Evolutionary conservation across 1,140 invertebrate species (phyloP).

Genomic region (Bicyclus anynana): DNA sequence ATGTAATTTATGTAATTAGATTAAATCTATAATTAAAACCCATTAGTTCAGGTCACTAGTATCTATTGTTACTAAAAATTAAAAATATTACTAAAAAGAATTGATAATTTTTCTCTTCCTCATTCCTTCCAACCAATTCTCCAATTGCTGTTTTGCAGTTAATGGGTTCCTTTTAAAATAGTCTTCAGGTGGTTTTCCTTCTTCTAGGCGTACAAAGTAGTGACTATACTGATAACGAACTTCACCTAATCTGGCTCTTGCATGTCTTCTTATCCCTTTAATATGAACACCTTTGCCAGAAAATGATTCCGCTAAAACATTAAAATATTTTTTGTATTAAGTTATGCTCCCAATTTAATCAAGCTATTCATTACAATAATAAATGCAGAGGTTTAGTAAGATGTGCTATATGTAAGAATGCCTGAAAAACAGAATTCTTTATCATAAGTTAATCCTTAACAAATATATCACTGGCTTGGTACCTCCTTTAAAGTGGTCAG

Average conservation of each 20-base stretch:
- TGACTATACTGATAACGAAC: slow-evolving; percentile 90
- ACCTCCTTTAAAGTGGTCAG: no score
- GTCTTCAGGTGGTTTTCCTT: slow-evolving; percentile 92
- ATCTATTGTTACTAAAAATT: background rate
- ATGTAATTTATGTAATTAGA: background rate
- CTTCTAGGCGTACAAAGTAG: slow-evolving; percentile 94
- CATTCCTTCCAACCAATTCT: slow-evolving; percentile 85
- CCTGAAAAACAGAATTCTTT: no score
- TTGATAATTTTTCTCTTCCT: slow-evolving; percentile 83
- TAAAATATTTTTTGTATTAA: background rate
- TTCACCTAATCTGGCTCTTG: slow-evolving; percentile 81
- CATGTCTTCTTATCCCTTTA: slow-evolving; percentile 91
- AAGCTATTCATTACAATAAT: no score
- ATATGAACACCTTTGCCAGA: slow-evolving; percentile 84
- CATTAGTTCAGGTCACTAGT: background rate
- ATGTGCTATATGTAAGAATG: no score
- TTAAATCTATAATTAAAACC: background rate
- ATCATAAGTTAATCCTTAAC: no score
- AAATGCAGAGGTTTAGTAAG: no score
- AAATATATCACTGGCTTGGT: no score
- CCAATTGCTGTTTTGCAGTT: slow-evolving; percentile 84
- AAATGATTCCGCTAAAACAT: slow-evolving; percentile 90
- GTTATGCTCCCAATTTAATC: no score
- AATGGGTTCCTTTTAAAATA: slow-evolving; percentile 85
- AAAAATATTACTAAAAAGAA: slow-evolving; percentile 80